These are phyloP conservation scores for Trachelus troglodyta DNA, from an alignment of 2,888 invertebrate genomes.

Conservation along the genomic window DNA sequence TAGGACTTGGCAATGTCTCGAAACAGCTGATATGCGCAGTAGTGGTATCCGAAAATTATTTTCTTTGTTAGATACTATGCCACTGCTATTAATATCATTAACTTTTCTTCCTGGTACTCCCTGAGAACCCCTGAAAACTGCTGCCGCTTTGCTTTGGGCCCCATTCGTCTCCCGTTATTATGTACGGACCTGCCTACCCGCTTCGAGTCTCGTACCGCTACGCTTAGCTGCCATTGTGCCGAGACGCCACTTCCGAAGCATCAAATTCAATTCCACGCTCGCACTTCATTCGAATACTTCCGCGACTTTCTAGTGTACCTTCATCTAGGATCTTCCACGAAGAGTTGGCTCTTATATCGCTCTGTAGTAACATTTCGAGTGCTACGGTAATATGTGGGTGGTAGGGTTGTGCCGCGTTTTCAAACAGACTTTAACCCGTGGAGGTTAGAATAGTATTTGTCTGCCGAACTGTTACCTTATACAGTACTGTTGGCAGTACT, in stretches of 20 bases:
- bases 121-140: conserved; percentile 17
- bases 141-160: neutral
- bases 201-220: conserved; percentile 50
- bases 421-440: conserved; percentile 16
- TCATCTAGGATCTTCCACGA: neutral
- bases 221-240: conserved; percentile 62
- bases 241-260: conserved; percentile 63
- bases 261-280: conserved; percentile 53
- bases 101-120: neutral
- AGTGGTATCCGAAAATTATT: neutral
- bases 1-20: conserved; percentile 3
- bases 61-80: neutral
- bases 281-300: neutral
- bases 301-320: neutral
- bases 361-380: neutral
- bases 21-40: conserved; percentile 63
- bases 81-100: neutral
- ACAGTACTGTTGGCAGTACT: neutral
- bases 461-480: neutral
- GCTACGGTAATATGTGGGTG: neutral
- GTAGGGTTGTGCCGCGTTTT: conserved; percentile 12
- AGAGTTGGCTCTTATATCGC: neutral
- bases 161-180: neutral
- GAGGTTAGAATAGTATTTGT: conserved; percentile 49
- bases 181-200: conserved; percentile 18